A percentile compares a stretch with the other conserved stretches of the same genome.
Evolutionary conservation across 2,888 invertebrate species (phyloP).

Genomic region (Argyra leucocephala): DNA sequence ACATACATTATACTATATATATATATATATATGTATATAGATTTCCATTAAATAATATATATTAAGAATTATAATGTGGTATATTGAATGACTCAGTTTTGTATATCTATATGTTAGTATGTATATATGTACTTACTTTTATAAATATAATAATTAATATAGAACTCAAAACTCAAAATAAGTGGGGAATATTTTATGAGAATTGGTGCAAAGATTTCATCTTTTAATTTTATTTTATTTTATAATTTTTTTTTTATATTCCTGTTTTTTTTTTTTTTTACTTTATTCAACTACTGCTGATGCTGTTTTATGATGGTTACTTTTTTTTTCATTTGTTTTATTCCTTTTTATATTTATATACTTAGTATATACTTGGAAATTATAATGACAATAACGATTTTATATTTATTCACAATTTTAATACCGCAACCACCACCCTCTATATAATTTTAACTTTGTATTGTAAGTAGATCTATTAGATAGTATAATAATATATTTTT

Average conservation of each 20-base stretch:
- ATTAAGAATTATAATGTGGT: neutral
- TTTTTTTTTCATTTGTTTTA: neutral
- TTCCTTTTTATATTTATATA: neutral
- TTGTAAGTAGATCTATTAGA: neutral
- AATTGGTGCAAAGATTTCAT: slow-evolving; percentile 6
- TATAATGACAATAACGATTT: slow-evolving; percentile 6
- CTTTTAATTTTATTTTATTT: slow-evolving; percentile 6
- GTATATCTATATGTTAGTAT: neutral
- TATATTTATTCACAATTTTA: neutral
- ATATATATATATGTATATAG: neutral
- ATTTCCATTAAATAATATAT: neutral
- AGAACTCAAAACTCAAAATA: neutral
- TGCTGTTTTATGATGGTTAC: neutral
- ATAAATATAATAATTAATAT: neutral
- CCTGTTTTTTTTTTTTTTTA: neutral
- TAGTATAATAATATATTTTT: too few relatives aligned
- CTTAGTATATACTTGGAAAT: neutral
- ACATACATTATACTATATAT: neutral
- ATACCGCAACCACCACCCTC: neutral
- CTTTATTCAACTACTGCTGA: neutral
- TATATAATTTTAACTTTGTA: neutral
- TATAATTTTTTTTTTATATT: neutral
- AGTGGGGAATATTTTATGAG: slow-evolving; percentile 1
- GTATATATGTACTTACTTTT: neutral
- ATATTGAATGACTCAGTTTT: neutral